Evolutionary conservation across 1,140 invertebrate genomes (phyloP), one percentile per base, ranked within the genome.

Genomic region (Piezodorus guildinii): DNA sequence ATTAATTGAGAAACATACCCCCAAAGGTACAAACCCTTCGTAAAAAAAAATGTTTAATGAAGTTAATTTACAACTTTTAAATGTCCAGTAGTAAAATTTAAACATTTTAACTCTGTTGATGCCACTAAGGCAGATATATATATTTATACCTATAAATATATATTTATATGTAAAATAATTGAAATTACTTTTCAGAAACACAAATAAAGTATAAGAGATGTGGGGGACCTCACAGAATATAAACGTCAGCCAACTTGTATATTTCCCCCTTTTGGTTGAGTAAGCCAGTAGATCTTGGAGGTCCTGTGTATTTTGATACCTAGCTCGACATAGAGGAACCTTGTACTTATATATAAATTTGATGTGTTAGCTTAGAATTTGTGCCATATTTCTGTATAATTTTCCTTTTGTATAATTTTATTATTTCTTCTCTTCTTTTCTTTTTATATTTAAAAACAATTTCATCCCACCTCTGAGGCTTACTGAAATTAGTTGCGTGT

Each of bases 301-400:
- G 64, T 60, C 63, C 63, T 61, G 54, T 45, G 62, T 69, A 69
- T 69, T 69, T 69, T 69, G 68, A 69, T 69, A 69, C 51, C 62
- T 66, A 67, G 62, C 21, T 64, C 68, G 66, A 63, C 61, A 63
- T 68, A 68, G 67, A 66, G 67, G 67, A 68, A 68, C 67, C 66
- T 46, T 51, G 62, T 65, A 65, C 64, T 65, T 65, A 56, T 56
- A 39, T 49, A 56, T 19, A 52, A 51, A 23, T 44, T 64, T 46
- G 63, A 64, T 64, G 63, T 64, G 25, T 65, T 60, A 60, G 58
- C 52, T 64, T 34, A 64, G 63, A 30, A 30, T 39, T 65, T 30
- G 64, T 65, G 64, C 64, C 64, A 65, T 62, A 65, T 65, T 60
- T 65, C n/a, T 54, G 34, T 34, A 59, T 49, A 34, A 34, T 45